Conservation (phyloP, 1,140 invertebrate genomes). For the Odontomachus brunneus region DNA sequence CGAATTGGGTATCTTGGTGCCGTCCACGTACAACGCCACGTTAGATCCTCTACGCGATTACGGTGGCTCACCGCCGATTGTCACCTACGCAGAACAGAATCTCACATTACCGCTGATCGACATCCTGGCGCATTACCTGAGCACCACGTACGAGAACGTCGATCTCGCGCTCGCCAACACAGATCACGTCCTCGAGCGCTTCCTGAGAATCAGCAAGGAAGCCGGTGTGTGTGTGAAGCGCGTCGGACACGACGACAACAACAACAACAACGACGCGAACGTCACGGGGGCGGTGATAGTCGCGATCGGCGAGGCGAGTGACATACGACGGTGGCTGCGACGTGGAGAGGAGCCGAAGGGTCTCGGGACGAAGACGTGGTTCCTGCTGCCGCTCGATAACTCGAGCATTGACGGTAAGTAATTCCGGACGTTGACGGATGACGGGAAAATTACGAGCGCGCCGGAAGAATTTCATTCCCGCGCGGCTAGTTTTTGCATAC, state of each 20-base stretch:
- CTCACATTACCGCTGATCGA: constrained; percentile 75
- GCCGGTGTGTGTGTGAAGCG: constrained; percentile 80
- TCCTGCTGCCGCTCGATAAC: constrained; percentile 78
- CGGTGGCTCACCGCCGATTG: constrained; percentile 73
- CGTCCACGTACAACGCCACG: constrained; percentile 69
- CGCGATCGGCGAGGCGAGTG: constrained; percentile 72
- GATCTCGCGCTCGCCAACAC: constrained; percentile 77
- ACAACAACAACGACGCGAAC: constrained; percentile 53
- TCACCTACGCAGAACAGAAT: constrained; percentile 75
- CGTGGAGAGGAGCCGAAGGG: constrained; percentile 53
- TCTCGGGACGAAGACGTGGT: constrained; percentile 74
- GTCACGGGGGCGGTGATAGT: constrained; percentile 72
- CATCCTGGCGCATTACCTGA: constrained; percentile 76
- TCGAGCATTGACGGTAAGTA: constrained; percentile 77
- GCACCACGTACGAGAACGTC: constrained; percentile 73
- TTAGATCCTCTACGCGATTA: constrained; percentile 78
- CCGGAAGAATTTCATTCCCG: background rate
- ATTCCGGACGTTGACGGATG: background rate
- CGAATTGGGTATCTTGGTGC: constrained; percentile 79
- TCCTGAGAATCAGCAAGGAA: constrained; percentile 72
- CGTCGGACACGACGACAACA: constrained; percentile 53
- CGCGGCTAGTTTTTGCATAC: background rate
- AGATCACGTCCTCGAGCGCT: constrained; percentile 57
- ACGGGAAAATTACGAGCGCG: background rate
- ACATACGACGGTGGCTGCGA: constrained; percentile 77